These are phyloP conservation scores for Polydrusus tereticollis DNA, from an alignment of 2,888 invertebrate genomes.

Conservation along the genomic window DNA sequence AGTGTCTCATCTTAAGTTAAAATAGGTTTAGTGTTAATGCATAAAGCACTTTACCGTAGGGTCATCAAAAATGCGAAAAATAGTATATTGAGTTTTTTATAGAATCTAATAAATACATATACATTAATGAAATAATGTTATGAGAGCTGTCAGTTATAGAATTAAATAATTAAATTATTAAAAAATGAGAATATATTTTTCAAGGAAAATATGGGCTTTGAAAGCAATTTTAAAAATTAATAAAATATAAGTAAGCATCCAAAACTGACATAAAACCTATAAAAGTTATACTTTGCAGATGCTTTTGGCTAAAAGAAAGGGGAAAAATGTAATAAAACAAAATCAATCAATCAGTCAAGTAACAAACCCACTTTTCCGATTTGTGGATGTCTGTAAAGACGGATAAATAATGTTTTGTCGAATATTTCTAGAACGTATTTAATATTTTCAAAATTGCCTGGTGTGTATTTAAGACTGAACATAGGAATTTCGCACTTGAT, in stretches of 20 bases:
- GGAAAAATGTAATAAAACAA: slow-evolving; percentile 49
- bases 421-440: slow-evolving; percentile 16
- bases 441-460: slow-evolving; percentile 21
- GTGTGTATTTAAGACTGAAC: slow-evolving; percentile 5
- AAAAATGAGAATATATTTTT: not conserved
- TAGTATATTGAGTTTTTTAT: no score
- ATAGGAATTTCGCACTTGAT: no score
- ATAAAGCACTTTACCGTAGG: no score
- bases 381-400: slow-evolving; percentile 40
- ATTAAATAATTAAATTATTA: no score
- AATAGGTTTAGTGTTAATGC: no score
- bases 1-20: no score
- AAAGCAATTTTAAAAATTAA: slow-evolving; percentile 25
- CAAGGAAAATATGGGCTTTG: not conserved
- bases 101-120: no score
- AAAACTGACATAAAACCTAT: slow-evolving; percentile 29
- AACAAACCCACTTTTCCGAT: slow-evolving; percentile 47
- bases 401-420: slow-evolving; percentile 43
- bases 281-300: slow-evolving; percentile 41
- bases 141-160: no score
- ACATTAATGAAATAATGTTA: no score
- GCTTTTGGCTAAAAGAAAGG: slow-evolving; percentile 35
- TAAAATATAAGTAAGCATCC: slow-evolving; percentile 17
- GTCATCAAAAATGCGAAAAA: no score
- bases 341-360: slow-evolving; percentile 49